phyloP scores from a whole-genome alignment of 1,140 invertebrate genomes.

The Drosophila mauritiana region DNA sequence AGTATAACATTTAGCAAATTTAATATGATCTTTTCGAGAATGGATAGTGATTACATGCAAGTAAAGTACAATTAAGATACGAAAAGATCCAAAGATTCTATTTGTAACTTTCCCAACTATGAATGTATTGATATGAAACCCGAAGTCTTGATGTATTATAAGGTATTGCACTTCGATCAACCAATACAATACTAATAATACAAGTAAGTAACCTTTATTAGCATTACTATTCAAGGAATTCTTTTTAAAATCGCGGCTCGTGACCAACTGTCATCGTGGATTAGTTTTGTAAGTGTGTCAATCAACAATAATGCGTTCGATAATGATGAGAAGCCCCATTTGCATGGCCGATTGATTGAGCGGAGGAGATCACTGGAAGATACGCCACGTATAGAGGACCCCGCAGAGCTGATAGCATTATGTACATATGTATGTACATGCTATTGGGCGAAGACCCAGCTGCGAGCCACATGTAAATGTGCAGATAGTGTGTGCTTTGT shows the following conservation, averaged over 20 bases:
- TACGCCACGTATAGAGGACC: conserved; percentile 37
- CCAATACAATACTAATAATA: too few species aligned
- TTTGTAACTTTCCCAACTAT: too few species aligned
- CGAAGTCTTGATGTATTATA: too few species aligned
- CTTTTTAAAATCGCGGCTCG: not conserved
- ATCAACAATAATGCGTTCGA: conserved; percentile 43
- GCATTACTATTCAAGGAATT: too few species aligned
- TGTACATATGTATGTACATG: not conserved
- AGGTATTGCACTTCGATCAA: too few species aligned
- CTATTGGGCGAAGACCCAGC: too few species aligned
- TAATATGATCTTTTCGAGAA: not conserved
- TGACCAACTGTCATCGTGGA: conserved; percentile 34
- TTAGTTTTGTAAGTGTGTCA: conserved; percentile 50
- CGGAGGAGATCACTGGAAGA: conserved; percentile 43
- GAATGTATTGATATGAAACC: too few species aligned
- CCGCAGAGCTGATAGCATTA: conserved; percentile 35
- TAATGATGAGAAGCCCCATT: conserved; percentile 38
- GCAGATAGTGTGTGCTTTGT: conserved; percentile 47
- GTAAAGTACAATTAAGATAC: too few species aligned
- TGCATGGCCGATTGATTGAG: conserved; percentile 39
- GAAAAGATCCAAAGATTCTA: too few species aligned
- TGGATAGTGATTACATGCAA: not conserved
- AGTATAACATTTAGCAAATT: not conserved
- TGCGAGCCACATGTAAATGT: conserved; percentile 5
- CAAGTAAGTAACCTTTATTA: too few species aligned